Evolutionary conservation across 2,888 invertebrate species (phyloP).

Genomic region (Eurytoma adleriae): DNA sequence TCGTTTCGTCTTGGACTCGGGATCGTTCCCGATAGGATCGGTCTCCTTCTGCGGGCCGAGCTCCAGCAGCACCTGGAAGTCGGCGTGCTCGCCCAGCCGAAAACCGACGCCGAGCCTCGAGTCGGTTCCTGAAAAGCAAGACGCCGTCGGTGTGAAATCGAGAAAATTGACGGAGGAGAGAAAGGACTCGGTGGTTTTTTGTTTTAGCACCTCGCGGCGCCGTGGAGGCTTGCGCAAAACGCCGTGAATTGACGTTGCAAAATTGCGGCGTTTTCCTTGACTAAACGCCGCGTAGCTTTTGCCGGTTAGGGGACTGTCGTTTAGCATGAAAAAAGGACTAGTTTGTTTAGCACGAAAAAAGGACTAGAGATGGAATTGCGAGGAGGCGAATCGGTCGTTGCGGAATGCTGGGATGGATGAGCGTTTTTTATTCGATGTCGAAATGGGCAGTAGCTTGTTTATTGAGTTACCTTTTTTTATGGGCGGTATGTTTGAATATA

Average conservation of each 20-base stretch:
- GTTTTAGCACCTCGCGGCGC: constrained; percentile 17
- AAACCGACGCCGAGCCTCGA: constrained; percentile 88
- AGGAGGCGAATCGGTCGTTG: too few species aligned
- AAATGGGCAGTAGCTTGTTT: too few species aligned
- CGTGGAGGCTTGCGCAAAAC: not conserved
- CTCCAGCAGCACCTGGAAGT: constrained; percentile 87
- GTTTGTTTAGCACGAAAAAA: too few species aligned
- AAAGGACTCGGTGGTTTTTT: constrained; percentile 6
- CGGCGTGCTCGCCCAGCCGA: constrained; percentile 88
- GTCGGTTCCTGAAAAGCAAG: constrained; percentile 82
- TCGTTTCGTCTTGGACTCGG: constrained; percentile 65
- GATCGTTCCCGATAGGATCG: constrained; percentile 79
- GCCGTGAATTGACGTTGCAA: not conserved
- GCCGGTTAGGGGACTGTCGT: too few species aligned
- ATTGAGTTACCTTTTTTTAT: constrained; percentile 85
- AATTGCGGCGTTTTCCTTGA: not conserved
- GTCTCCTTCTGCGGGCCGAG: constrained; percentile 89
- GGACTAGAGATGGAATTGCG: too few species aligned
- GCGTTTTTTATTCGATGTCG: too few species aligned
- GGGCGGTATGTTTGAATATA: constrained; percentile 90
- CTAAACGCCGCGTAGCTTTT: not conserved
- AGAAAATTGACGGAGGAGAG: not conserved
- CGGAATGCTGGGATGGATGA: too few species aligned
- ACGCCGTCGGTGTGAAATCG: not conserved
- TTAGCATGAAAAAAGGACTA: too few species aligned